Base-by-base conservation (phyloP, 2,113 vertebrate species). In the Gymnogyps californianus region DNA sequence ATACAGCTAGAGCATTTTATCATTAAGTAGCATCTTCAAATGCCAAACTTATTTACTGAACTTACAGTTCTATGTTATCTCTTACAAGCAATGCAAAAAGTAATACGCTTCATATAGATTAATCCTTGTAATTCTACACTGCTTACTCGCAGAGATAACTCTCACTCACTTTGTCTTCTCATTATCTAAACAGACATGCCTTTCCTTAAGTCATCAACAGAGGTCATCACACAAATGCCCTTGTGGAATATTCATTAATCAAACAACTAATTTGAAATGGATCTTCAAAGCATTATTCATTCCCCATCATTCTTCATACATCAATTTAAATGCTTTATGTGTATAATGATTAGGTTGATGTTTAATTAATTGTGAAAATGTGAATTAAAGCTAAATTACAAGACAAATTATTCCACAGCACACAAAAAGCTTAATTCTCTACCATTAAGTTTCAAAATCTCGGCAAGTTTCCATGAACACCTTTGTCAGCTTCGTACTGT, bases 301-400 rank as follows among this genome's bases (percentile, higher is more conserved):
- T 97, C 77, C 84, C 95, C 95, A 92, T 98, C 96, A 97, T 96
- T 98, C 96, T 97, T 97, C 96, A 96, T 96, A 98, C 98, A 98
- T 97, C 98, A 97, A 88, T 98, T 98, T 98, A 98, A 98, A 98
- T 96, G 96, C 95, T 98, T 98, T 98, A 97, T 98, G 98, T 96
- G 96, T 97, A 97, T 98, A 98, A 98, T 98, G 98, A 98, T 98
- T 98, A 98, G 98, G 95, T 87, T 98, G 97, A 98, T 98, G 97
- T 97, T 98, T 98, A 98, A 98, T 98, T 98, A 98, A 98, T 98
- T 98, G 98, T 98, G 98, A 98, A 98, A 98, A 98, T 97, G 92
- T 98, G 97, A 98, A 98, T 98, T 98, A 98, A 98, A 92, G 46
- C 92, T 96, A 98, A 96, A 97, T 98, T 98, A 97, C 92, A 96